These are phyloP conservation scores for Limnephilus auricula DNA, from an alignment of 2,888 invertebrate species.

Conservation along the genomic window DNA sequence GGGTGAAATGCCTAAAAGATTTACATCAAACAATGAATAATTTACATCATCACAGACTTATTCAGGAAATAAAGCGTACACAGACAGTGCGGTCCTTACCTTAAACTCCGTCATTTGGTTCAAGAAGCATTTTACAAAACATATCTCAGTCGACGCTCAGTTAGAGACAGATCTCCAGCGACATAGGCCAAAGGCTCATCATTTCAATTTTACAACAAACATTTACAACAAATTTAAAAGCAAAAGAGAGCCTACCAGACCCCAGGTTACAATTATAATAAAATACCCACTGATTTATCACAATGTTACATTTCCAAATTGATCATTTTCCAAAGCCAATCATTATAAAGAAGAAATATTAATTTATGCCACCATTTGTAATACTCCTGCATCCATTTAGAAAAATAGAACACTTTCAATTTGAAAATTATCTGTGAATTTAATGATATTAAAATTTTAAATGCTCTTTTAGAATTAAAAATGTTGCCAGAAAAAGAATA, in stretches of 20 bases:
- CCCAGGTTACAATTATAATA: background rate
- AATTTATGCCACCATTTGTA: background rate
- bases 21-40: slow-evolving; percentile 33
- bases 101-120: slow-evolving; percentile 27
- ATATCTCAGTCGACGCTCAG: slow-evolving; percentile 37
- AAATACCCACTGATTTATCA: background rate
- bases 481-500: background rate
- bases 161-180: background rate
- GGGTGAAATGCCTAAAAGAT: slow-evolving; percentile 20
- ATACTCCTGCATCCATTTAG: background rate
- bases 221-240: background rate
- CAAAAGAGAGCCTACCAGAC: background rate
- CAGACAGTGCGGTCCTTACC: slow-evolving; percentile 42
- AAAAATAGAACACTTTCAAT: too few relatives aligned
- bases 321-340: background rate
- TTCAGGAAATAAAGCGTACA: slow-evolving; percentile 48
- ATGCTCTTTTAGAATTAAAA: too few relatives aligned
- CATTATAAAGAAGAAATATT: background rate
- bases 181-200: slow-evolving; percentile 41
- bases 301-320: background rate
- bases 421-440: too few relatives aligned
- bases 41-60: slow-evolving; percentile 49
- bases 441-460: too few relatives aligned
- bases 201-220: slow-evolving; percentile 14
- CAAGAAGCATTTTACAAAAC: slow-evolving; percentile 42